A percentile compares a stretch with the other conserved stretches of the same genome.
Evolutionary conservation across 2,113 vertebrate genomes (phyloP).

Genomic region (Apistogramma diplotaenia): DNA sequence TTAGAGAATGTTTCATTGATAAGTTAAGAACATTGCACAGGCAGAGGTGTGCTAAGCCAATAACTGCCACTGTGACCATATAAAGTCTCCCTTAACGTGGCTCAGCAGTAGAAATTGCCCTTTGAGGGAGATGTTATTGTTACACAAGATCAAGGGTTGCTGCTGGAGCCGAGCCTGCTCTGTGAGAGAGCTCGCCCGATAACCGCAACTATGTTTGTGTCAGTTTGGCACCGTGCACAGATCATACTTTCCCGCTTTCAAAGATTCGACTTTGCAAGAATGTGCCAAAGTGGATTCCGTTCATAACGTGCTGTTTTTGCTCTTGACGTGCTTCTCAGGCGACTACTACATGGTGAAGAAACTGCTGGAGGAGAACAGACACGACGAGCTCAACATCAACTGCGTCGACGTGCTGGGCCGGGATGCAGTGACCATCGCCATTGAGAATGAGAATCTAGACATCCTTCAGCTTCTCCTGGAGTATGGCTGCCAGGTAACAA

Average conservation of each 20-base stretch:
- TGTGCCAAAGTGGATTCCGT: not conserved
- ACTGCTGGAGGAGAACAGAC: slow-evolving; percentile 90
- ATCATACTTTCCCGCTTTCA: not conserved
- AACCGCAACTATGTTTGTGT: not conserved
- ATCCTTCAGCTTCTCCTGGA: slow-evolving; percentile 95
- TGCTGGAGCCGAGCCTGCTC: slow-evolving; percentile 10
- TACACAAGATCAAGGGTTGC: slow-evolving; percentile 18
- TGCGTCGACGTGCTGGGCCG: slow-evolving; percentile 95
- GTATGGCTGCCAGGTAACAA: slow-evolving; percentile 92
- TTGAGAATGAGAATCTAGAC: slow-evolving; percentile 97
- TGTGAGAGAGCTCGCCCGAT: not conserved
- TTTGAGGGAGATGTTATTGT: slow-evolving; percentile 71
- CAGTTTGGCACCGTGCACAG: not conserved
- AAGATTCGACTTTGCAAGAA: not conserved
- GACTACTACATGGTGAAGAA: slow-evolving; percentile 99
- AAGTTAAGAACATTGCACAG: slow-evolving; percentile 24
- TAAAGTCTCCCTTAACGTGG: slow-evolving; percentile 62
- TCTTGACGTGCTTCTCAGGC: slow-evolving; percentile 70
- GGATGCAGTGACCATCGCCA: slow-evolving; percentile 94
- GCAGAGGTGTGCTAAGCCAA: not conserved
- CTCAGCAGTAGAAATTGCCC: slow-evolving; percentile 36
- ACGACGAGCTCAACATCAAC: slow-evolving; percentile 96
- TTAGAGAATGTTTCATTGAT: slow-evolving; percentile 41
- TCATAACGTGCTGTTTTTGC: not conserved
- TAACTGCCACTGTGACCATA: slow-evolving; percentile 63